phyloP scores from a whole-genome alignment of 2,888 invertebrate species.

The Heliconius erato region DNA sequence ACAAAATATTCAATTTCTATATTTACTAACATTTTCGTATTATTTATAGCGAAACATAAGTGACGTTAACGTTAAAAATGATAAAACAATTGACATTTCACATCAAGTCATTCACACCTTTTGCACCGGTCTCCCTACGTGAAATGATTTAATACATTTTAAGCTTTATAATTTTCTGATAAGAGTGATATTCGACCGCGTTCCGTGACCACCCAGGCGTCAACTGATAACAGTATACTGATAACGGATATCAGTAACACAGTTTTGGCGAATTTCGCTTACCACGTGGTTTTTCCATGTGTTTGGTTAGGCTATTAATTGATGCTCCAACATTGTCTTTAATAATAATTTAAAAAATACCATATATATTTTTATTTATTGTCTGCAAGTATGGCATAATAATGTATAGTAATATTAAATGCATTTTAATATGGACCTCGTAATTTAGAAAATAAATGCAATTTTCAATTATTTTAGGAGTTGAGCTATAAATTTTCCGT shows the following conservation, averaged over 20 bases:
- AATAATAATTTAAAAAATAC: conserved; percentile 1
- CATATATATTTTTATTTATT: background rate
- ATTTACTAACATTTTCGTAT: background rate
- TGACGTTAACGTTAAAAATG: conserved; percentile 15
- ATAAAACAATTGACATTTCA: conserved; percentile 29
- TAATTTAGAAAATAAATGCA: background rate
- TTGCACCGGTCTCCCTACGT: background rate
- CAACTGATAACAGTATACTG: conserved; percentile 51
- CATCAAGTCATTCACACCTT: conserved; percentile 30
- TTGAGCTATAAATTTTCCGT: background rate
- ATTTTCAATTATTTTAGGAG: background rate
- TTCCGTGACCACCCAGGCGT: conserved; percentile 49
- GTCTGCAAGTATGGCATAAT: background rate
- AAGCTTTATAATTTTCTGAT: background rate
- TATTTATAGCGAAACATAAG: background rate
- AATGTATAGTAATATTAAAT: background rate
- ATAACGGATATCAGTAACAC: conserved; percentile 53
- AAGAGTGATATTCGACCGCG: conserved; percentile 9
- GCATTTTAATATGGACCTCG: background rate
- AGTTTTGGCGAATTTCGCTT: conserved; percentile 51
- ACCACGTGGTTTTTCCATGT: conserved; percentile 47
- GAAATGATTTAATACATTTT: background rate
- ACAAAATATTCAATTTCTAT: background rate
- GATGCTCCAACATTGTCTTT: background rate
- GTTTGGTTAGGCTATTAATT: background rate